Percentiles rank a stretch among this genome's conserved stretches.
Conservation (phyloP, 2,113 vertebrate species). For the Miniopterus natalensis region DNA sequence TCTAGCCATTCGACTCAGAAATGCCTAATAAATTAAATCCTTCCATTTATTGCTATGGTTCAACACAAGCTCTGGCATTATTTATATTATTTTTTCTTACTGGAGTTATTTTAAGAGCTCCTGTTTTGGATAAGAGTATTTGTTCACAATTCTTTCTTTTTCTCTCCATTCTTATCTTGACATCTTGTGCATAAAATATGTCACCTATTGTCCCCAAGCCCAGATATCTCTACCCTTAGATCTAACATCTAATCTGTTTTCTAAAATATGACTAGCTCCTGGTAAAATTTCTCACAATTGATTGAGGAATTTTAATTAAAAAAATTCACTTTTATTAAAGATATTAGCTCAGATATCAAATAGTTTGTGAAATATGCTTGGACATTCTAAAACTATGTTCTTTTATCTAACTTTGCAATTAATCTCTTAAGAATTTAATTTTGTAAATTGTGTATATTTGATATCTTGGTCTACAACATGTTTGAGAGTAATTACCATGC, state of each 20-base stretch:
- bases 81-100: neutral
- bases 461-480: neutral
- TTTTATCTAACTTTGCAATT: neutral
- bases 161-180: neutral
- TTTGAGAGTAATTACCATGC: neutral
- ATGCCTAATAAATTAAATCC: neutral
- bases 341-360: neutral
- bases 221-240: neutral
- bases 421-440: neutral
- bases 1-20: neutral
- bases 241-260: neutral
- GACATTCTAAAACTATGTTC: neutral
- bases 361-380: neutral
- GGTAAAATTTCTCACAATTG: neutral
- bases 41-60: neutral
- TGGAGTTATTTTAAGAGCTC: constrained; percentile 8
- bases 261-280: neutral
- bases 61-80: neutral
- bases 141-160: neutral
- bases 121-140: neutral
- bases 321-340: neutral
- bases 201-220: neutral
- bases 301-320: neutral
- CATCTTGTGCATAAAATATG: neutral
- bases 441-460: neutral